A percentile compares a stretch with the other conserved stretches of the same genome.
Conservation (phyloP, 2,888 invertebrate genomes). For the Mechanitis mazaeus region DNA sequence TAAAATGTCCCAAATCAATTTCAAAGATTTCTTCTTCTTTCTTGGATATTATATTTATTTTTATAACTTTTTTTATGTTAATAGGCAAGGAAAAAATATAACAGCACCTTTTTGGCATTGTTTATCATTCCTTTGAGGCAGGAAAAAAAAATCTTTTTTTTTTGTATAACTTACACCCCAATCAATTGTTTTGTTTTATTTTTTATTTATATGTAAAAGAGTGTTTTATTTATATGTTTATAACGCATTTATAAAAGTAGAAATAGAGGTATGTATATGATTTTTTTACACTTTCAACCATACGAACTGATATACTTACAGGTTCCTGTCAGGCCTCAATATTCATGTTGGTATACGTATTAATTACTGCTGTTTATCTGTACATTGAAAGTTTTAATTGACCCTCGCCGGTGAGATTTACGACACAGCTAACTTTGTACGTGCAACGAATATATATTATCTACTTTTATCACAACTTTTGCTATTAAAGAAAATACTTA, state of each 20-base stretch:
- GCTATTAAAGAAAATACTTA: neutral
- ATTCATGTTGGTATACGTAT: neutral
- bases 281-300: neutral
- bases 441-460: neutral
- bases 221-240: too few species aligned
- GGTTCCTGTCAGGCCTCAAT: too few species aligned
- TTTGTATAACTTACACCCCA: too few species aligned
- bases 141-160: too few species aligned
- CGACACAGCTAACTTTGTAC: conserved; percentile 1
- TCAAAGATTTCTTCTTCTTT: neutral
- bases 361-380: neutral
- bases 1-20: neutral
- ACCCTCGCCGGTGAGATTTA: conserved; percentile 5
- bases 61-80: too few species aligned
- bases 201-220: too few species aligned
- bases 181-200: too few species aligned
- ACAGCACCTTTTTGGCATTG: too few species aligned
- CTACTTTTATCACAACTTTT: neutral
- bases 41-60: too few species aligned
- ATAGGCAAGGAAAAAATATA: too few species aligned
- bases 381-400: neutral
- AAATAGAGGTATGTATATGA: neutral
- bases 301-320: too few species aligned
- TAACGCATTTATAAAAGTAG: neutral
- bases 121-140: too few species aligned